These are phyloP conservation scores for Ptychadena robeensis DNA, from an alignment of 2,797 vertebrate species.

Conservation along the genomic window DNA sequence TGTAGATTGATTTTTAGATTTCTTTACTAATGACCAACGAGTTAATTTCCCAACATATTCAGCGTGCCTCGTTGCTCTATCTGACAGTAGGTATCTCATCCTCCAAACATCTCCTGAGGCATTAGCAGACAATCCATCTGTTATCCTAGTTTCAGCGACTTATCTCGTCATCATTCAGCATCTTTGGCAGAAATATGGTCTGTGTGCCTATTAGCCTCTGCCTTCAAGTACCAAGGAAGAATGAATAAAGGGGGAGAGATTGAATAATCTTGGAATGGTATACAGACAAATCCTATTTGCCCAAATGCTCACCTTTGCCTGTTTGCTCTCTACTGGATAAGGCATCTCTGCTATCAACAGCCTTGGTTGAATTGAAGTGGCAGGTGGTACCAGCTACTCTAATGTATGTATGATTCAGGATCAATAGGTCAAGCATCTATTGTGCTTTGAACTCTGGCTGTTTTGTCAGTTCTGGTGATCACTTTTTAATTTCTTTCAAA, in stretches of 20 bases:
- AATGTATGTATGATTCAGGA: constrained; percentile 16
- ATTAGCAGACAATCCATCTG: constrained; percentile 45
- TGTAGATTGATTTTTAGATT: not conserved
- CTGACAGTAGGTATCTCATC: constrained; percentile 47
- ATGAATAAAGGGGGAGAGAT: constrained; percentile 23
- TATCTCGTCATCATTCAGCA: constrained; percentile 40
- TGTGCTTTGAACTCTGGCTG: constrained; percentile 29
- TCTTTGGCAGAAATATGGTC: constrained; percentile 46
- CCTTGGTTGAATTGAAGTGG: constrained; percentile 14
- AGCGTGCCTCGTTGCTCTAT: constrained; percentile 38
- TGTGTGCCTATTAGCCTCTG: constrained; percentile 33
- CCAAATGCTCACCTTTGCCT: constrained; percentile 17
- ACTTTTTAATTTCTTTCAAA: too few relatives aligned
- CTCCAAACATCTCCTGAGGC: constrained; percentile 45
- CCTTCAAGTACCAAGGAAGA: constrained; percentile 34
- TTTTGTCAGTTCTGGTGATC: not conserved
- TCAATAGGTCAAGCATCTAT: constrained; percentile 34
- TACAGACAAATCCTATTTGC: constrained; percentile 26
- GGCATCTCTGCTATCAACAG: constrained; percentile 19
- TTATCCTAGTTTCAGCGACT: constrained; percentile 45
- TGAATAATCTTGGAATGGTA: constrained; percentile 33
- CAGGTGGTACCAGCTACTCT: constrained; percentile 20
- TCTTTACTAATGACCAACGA: not conserved
- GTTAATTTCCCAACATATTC: constrained; percentile 28
- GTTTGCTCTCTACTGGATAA: not conserved